phyloP scores from a whole-genome alignment of 2,113 vertebrate species.

The Panurus biarmicus region DNA sequence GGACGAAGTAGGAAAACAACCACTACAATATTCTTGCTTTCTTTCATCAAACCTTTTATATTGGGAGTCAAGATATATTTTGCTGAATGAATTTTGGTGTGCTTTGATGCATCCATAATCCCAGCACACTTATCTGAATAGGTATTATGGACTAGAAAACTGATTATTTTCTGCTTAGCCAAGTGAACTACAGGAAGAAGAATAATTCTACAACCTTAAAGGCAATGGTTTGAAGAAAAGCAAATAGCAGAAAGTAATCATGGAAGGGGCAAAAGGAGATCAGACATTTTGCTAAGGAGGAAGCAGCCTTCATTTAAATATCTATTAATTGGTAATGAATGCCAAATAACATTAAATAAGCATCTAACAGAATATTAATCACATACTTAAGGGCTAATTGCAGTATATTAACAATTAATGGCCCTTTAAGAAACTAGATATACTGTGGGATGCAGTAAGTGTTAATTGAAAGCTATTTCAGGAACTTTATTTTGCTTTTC shows the following conservation, averaged over 20 bases:
- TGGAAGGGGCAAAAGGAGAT: conserved; percentile 32
- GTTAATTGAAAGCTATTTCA: conserved; percentile 61
- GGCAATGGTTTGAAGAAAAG: conserved; percentile 28
- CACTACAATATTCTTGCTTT: not conserved
- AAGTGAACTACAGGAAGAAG: conserved; percentile 25
- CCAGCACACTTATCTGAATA: not conserved
- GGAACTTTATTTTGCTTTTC: conserved; percentile 35
- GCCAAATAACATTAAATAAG: conserved; percentile 65
- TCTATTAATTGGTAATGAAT: conserved; percentile 57
- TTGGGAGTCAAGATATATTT: not conserved
- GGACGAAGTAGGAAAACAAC: not conserved
- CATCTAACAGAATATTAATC: conserved; percentile 67
- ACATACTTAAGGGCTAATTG: conserved; percentile 60
- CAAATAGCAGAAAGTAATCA: conserved; percentile 39
- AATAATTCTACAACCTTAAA: conserved; percentile 43
- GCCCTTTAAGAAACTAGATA: conserved; percentile 48
- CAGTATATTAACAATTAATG: conserved; percentile 63
- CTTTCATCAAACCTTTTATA: not conserved
- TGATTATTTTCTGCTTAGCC: conserved; percentile 16
- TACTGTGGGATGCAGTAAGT: conserved; percentile 2
- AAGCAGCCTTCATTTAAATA: conserved; percentile 59
- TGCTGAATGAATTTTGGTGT: not conserved
- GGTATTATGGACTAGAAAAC: conserved; percentile 13
- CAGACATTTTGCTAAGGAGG: not conserved
- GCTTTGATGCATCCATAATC: not conserved